These are phyloP conservation scores for Takifugu bimaculatus DNA, from an alignment of 2,113 vertebrate species.

Conservation along the genomic window DNA sequence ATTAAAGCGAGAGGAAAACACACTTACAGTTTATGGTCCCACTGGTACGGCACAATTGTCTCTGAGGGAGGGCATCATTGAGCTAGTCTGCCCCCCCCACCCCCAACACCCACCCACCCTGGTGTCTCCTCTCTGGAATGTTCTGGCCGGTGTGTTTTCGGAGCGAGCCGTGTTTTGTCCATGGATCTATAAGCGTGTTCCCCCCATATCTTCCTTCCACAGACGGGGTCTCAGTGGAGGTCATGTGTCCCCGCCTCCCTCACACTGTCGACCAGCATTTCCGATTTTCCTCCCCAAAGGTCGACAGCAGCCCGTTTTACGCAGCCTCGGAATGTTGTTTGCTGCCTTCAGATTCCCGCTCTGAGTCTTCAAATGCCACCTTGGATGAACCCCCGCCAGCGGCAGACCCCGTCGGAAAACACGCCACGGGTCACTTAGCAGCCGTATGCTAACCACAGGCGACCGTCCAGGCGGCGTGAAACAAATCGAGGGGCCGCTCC, in stretches of 20 bases:
- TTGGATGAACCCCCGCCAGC: background rate
- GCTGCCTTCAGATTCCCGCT: too few species aligned
- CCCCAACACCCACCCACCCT: too few species aligned
- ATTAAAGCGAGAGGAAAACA: background rate
- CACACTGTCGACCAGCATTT: conserved; percentile 57
- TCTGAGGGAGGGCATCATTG: too few species aligned
- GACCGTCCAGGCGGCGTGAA: conserved; percentile 58
- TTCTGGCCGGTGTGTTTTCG: too few species aligned
- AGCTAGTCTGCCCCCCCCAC: too few species aligned
- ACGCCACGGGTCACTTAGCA: conserved; percentile 54
- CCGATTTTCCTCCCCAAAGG: conserved; percentile 64
- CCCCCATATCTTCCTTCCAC: conserved; percentile 65
- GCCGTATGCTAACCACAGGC: conserved; percentile 50
- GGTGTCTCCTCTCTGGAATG: too few species aligned
- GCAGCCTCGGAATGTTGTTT: too few species aligned
- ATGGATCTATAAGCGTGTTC: conserved; percentile 48
- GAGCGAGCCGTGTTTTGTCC: too few species aligned
- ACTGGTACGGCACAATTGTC: too few species aligned
- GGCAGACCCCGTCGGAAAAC: conserved; percentile 35
- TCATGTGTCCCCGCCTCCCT: conserved; percentile 55
- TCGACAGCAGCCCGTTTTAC: conserved; percentile 33
- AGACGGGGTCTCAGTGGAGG: conserved; percentile 68
- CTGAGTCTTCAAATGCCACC: too few species aligned
- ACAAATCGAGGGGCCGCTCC: conserved; percentile 69
- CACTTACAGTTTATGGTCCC: too few species aligned